phyloP scores from a whole-genome alignment of 2,113 vertebrate species.

The Tricholaema leucomelas region DNA sequence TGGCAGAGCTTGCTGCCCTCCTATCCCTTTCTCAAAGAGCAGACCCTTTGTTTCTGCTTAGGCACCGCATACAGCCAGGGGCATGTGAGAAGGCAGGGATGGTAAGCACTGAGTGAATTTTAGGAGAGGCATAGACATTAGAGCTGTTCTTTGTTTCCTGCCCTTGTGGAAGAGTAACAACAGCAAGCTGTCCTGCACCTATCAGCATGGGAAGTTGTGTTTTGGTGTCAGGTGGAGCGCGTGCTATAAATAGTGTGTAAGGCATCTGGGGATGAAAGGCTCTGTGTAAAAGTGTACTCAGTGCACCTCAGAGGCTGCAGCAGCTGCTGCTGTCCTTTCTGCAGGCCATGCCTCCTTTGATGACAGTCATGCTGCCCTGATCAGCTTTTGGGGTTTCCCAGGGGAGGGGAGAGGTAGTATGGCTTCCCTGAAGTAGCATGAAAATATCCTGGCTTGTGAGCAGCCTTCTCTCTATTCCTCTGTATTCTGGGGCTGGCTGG shows the following conservation, averaged over 20 bases:
- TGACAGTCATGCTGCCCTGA: neutral
- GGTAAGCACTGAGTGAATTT: neutral
- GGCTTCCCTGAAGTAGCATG: neutral
- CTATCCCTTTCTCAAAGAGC: neutral
- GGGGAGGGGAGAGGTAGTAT: neutral
- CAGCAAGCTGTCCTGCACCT: neutral
- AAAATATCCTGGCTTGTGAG: neutral
- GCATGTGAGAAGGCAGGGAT: accelerated
- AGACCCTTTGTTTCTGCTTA: neutral
- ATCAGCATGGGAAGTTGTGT: neutral
- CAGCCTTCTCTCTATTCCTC: neutral
- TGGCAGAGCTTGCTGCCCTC: neutral
- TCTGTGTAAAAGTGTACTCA: neutral
- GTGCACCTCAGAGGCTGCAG: neutral
- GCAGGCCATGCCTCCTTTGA: neutral
- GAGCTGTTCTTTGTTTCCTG: neutral
- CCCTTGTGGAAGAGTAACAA: neutral
- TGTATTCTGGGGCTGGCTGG: neutral
- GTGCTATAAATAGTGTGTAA: neutral
- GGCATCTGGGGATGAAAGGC: neutral
- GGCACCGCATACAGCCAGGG: neutral
- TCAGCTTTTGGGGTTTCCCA: neutral
- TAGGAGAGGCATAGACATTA: neutral
- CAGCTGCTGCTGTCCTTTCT: constrained; percentile 19
- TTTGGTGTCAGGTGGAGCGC: neutral